A percentile compares a stretch with the other conserved stretches of the same genome.
Evolutionary conservation across 2,888 invertebrate species (phyloP).

Genomic region (Epistrophe grossulariae): DNA sequence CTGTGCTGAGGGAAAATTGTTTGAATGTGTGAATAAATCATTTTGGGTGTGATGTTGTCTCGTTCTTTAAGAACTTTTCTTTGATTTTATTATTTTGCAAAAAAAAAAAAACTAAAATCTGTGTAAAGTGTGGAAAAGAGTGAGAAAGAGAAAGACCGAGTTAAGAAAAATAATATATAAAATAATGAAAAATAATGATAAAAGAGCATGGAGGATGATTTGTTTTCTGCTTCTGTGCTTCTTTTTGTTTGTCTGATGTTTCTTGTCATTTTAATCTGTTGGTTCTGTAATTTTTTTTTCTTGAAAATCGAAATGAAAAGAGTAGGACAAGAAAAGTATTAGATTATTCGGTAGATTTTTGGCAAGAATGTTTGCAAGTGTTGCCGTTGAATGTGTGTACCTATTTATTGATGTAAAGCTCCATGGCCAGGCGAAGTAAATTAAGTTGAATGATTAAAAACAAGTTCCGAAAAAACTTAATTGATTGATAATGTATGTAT

Average conservation of each 20-base stretch:
- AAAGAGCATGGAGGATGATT: conserved; percentile 53
- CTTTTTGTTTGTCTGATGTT: conserved; percentile 23
- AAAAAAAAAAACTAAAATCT: conserved; percentile 1
- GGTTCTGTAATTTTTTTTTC: conserved; percentile 17
- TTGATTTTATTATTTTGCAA: conserved; percentile 21
- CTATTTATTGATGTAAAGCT: too few species aligned
- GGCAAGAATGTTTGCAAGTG: not conserved
- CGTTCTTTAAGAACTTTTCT: conserved; percentile 28
- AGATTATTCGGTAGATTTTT: not conserved
- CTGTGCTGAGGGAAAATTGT: not conserved
- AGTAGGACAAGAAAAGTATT: not conserved
- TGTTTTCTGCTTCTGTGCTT: not conserved
- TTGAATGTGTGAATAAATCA: conserved; percentile 62
- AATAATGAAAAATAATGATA: conserved; percentile 32
- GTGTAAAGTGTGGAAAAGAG: conserved; percentile 6
- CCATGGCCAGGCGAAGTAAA: too few species aligned
- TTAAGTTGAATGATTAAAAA: too few species aligned
- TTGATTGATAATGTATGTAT: too few species aligned
- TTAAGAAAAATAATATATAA: conserved; percentile 14
- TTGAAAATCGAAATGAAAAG: not conserved
- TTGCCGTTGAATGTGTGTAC: not conserved
- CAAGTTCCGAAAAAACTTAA: too few species aligned
- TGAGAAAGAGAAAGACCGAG: conserved; percentile 11
- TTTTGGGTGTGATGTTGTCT: conserved; percentile 48
- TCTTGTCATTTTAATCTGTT: conserved; percentile 53